phyloP scores from a whole-genome alignment of 2,888 invertebrate genomes.

The Cephus nigrinus region DNA sequence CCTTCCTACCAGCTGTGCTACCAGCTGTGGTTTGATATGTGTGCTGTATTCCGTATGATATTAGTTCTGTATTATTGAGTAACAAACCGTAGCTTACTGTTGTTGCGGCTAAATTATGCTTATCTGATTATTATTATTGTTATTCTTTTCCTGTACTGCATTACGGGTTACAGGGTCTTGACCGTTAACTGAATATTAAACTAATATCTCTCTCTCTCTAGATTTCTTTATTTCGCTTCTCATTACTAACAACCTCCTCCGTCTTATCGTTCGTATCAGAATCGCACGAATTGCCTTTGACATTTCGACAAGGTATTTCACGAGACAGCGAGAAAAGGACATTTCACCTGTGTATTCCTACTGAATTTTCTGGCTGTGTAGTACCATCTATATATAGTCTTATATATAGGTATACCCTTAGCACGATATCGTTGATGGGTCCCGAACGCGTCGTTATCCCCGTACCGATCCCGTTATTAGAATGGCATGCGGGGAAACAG shows the following conservation, averaged over 20 bases:
- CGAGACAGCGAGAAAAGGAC: neutral
- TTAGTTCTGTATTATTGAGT: neutral
- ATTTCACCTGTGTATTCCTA: neutral
- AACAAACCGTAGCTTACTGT: neutral
- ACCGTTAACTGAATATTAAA: too few species aligned
- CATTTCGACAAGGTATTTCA: neutral
- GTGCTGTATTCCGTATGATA: neutral
- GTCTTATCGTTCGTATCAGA: neutral
- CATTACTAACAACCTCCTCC: too few species aligned
- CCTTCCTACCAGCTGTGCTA: neutral
- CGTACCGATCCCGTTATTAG: slow-evolving; percentile 46
- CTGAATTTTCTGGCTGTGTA: neutral
- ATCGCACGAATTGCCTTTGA: neutral
- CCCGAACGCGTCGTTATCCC: neutral
- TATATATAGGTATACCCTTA: neutral
- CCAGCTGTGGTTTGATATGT: neutral
- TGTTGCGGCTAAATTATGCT: neutral
- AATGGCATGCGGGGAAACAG: slow-evolving; percentile 42
- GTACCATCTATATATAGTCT: neutral
- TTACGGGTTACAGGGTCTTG: too few species aligned
- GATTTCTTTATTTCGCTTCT: too few species aligned
- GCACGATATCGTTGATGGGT: neutral
- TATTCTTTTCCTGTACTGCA: too few species aligned
- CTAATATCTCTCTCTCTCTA: too few species aligned
- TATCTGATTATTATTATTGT: neutral